phyloP scores from a whole-genome alignment of 2,888 invertebrate species.

The Sycophila texana region DNA sequence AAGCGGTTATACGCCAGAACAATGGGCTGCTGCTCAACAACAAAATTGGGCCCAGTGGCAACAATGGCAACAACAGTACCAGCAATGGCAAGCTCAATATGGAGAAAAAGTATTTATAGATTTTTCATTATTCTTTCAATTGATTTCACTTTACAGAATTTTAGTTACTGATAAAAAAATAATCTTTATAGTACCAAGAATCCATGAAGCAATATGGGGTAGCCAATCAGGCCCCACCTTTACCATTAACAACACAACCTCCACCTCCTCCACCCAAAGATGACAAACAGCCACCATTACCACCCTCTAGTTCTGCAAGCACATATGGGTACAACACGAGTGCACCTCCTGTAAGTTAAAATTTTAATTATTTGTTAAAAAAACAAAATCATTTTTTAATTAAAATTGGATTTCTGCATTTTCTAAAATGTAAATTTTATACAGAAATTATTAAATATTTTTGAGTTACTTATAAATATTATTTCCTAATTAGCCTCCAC shows the following conservation, averaged over 20 bases:
- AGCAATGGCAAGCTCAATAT: constrained; percentile 86
- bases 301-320: constrained; percentile 68
- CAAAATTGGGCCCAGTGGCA: constrained; percentile 86
- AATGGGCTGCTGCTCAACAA: constrained; percentile 83
- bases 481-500: constrained; percentile 36
- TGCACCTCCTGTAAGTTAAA: constrained; percentile 71
- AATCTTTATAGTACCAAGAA: constrained; percentile 77
- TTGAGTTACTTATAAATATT: constrained; percentile 1
- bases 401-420: too few species aligned
- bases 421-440: background rate
- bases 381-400: background rate
- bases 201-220: constrained; percentile 74
- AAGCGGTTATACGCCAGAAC: constrained; percentile 79
- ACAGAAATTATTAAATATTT: background rate
- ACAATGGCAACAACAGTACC: constrained; percentile 87
- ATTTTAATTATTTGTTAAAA: constrained; percentile 36
- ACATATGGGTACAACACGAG: constrained; percentile 63
- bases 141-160: background rate
- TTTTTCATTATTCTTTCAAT: background rate
- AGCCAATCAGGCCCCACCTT: constrained; percentile 68
- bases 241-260: constrained; percentile 68
- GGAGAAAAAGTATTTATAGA: constrained; percentile 81
- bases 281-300: constrained; percentile 76
- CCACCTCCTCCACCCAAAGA: constrained; percentile 73
- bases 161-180: constrained; percentile 23